These are phyloP conservation scores for Coregonus ussuriensis DNA, from an alignment of 2,797 vertebrate genomes.

Conservation along the genomic window DNA sequence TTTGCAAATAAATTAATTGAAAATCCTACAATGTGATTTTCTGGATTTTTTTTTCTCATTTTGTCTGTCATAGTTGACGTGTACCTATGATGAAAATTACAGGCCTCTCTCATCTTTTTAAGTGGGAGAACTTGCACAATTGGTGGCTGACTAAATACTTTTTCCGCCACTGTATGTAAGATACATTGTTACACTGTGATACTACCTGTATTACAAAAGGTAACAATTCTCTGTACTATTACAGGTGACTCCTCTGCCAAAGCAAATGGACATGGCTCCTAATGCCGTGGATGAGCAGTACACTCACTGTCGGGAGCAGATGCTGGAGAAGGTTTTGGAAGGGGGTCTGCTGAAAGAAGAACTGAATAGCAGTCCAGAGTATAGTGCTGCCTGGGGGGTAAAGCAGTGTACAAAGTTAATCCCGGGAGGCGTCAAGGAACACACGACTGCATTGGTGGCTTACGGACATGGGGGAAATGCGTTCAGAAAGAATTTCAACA, in stretches of 20 bases:
- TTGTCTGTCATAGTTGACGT: too few species aligned
- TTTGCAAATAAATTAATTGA: too few species aligned
- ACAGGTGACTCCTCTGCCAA: background rate
- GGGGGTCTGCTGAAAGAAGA: slow-evolving; percentile 49
- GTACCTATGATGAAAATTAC: too few species aligned
- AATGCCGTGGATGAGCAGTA: slow-evolving; percentile 55
- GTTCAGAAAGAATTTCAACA: background rate
- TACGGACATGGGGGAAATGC: accelerated
- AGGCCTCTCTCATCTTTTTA: too few species aligned
- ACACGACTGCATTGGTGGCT: slow-evolving; percentile 42
- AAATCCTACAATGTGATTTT: too few species aligned
- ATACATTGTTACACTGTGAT: too few species aligned
- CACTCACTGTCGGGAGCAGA: slow-evolving; percentile 42
- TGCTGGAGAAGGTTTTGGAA: slow-evolving; percentile 16
- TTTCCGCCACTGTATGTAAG: too few species aligned
- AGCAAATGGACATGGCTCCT: slow-evolving; percentile 5
- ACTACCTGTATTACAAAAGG: background rate
- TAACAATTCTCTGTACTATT: background rate
- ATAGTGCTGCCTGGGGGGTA: slow-evolving; percentile 10
- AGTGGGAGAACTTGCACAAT: too few species aligned
- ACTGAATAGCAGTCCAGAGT: accelerated
- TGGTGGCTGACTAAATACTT: too few species aligned
- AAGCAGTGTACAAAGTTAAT: slow-evolving; percentile 9
- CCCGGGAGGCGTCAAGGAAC: slow-evolving; percentile 32
- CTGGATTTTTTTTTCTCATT: too few species aligned